Evolutionary conservation across 2,888 invertebrate species (phyloP).

Genomic region (Pachycephus smyrnensis): DNA sequence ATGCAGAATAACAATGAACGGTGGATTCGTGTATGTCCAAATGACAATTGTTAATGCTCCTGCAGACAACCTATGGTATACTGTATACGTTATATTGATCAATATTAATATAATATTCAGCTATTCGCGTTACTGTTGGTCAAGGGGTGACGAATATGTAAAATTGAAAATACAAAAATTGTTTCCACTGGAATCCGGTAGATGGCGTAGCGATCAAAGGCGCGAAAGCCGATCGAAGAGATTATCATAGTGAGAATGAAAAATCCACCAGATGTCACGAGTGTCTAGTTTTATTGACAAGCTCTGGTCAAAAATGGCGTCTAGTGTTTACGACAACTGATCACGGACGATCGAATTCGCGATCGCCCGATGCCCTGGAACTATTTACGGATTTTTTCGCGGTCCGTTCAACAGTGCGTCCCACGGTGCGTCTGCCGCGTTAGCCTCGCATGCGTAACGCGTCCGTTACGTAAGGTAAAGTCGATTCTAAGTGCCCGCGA

Average conservation of each 20-base stretch:
- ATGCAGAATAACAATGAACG: too few relatives aligned
- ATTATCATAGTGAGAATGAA: neutral
- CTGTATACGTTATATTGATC: too few relatives aligned
- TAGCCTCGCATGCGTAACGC: constrained; percentile 14
- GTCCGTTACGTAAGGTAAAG: neutral
- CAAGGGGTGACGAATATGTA: too few relatives aligned
- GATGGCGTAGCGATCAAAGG: constrained; percentile 36
- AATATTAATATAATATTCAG: too few relatives aligned
- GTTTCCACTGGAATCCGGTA: constrained; percentile 10
- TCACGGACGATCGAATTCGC: constrained; percentile 45
- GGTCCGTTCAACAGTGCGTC: neutral
- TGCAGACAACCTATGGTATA: too few relatives aligned
- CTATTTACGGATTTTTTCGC: constrained; percentile 6
- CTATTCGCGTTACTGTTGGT: too few relatives aligned
- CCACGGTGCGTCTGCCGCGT: neutral
- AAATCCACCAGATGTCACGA: neutral
- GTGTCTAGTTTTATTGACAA: constrained; percentile 53
- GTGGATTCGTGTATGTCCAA: too few relatives aligned
- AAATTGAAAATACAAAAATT: too few relatives aligned
- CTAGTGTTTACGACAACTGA: constrained; percentile 65
- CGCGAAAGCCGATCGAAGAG: neutral
- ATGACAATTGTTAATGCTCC: too few relatives aligned
- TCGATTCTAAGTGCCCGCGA: neutral
- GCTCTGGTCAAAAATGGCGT: constrained; percentile 58
- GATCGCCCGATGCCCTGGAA: constrained; percentile 27